These are phyloP conservation scores for Cerastoderma edule DNA, from an alignment of 2,888 invertebrate species.

Conservation along the genomic window DNA sequence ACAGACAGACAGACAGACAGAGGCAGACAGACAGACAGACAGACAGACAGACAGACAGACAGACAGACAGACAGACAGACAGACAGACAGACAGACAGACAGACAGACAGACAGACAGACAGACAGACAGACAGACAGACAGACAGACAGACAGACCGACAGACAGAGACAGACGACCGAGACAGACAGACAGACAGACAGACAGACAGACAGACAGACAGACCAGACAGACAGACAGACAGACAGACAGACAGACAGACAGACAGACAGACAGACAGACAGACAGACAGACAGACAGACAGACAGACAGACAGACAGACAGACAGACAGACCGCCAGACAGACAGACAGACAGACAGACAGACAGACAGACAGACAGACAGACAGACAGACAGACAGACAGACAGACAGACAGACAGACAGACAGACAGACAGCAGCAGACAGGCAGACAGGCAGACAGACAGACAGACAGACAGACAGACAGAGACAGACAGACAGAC, in stretches of 20 bases:
- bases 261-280: slow-evolving; percentile 7
- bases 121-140: slow-evolving; percentile 4
- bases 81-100: slow-evolving; percentile 8
- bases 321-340: too few species aligned
- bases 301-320: neutral
- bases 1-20: neutral
- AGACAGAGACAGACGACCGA: too few species aligned
- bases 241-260: slow-evolving; percentile 7
- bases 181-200: slow-evolving; percentile 9
- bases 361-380: too few species aligned
- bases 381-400: too few species aligned
- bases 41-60: slow-evolving; percentile 9
- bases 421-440: too few species aligned
- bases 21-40: slow-evolving; percentile 8
- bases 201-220: slow-evolving; percentile 9
- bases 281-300: neutral
- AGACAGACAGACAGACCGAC: too few species aligned
- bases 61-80: slow-evolving; percentile 7
- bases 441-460: too few species aligned
- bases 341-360: too few species aligned
- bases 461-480: too few species aligned
- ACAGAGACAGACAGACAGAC: too few species aligned
- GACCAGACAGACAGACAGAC: too few species aligned
- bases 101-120: slow-evolving; percentile 11
- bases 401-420: too few species aligned